Conservation (phyloP, 2,113 vertebrate genomes). For the Phaethon lepturus region DNA sequence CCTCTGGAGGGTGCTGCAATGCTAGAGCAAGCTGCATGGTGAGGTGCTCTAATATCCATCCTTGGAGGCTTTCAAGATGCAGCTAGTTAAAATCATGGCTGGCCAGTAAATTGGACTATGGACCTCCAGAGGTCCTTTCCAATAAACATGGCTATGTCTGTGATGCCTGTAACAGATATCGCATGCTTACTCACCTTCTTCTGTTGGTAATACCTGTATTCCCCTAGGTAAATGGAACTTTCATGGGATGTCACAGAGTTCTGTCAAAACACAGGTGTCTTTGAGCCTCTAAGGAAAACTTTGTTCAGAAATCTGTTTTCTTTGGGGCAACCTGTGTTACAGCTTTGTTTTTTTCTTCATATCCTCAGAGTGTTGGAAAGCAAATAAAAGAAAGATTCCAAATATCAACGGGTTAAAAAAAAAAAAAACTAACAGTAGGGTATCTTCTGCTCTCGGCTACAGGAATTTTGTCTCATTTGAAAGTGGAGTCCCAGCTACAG, state of each 20-base stretch:
- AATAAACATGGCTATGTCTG: background rate
- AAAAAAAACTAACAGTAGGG: fast-evolving
- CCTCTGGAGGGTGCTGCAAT: background rate
- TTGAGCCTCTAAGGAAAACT: background rate
- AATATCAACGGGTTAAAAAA: background rate
- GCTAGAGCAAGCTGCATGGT: background rate
- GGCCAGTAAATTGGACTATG: background rate
- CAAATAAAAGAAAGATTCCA: background rate
- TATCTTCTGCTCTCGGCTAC: background rate
- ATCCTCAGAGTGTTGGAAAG: background rate
- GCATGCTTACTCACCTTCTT: background rate
- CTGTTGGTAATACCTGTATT: background rate
- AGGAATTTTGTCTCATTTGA: background rate
- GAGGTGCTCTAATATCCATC: background rate
- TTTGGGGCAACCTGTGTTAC: background rate
- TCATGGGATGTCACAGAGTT: background rate
- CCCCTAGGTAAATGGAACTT: background rate
- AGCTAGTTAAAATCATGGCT: background rate
- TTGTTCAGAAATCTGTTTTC: background rate
- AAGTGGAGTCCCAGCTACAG: background rate
- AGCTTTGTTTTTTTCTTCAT: background rate
- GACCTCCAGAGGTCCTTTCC: background rate
- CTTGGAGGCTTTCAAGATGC: background rate
- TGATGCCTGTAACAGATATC: background rate
- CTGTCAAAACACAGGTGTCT: background rate